A percentile compares a stretch with the other conserved stretches of the same genome.
Conservation (phyloP, 2,888 invertebrate genomes). For the Lasioglossum zephyrum region DNA sequence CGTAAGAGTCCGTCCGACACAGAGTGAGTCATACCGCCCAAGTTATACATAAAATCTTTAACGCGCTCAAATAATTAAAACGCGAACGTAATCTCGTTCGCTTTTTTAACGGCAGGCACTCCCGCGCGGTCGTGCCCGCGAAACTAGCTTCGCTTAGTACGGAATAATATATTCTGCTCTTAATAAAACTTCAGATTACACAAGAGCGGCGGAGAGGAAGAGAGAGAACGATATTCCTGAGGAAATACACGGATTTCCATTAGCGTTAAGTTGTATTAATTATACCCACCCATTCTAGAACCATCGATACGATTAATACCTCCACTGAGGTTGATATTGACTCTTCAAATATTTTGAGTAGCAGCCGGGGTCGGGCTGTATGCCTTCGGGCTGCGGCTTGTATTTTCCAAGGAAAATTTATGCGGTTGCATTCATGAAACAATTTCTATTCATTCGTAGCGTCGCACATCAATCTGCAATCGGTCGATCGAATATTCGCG, state of each 20-base stretch:
- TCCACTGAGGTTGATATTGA: background rate
- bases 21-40: constrained; percentile 37
- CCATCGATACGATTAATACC: background rate
- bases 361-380: background rate
- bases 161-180: background rate
- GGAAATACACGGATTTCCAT: background rate
- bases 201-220: background rate
- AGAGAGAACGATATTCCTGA: background rate
- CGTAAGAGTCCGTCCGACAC: constrained; percentile 27
- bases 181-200: background rate
- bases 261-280: background rate
- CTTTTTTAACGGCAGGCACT: background rate
- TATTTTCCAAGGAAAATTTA: constrained; percentile 42
- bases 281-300: background rate
- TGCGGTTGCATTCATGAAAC: constrained; percentile 45
- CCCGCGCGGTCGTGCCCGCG: background rate
- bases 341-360: constrained; percentile 17
- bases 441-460: constrained; percentile 45
- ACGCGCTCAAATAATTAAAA: constrained; percentile 45
- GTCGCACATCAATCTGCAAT: constrained; percentile 15
- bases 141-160: background rate
- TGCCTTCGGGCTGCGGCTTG: constrained; percentile 8
- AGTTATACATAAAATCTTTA: constrained; percentile 40
- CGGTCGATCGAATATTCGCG: constrained; percentile 23
- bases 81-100: constrained; percentile 34